Evolutionary conservation across 2,113 vertebrate genomes (phyloP).

Genomic region (Plotosus lineatus): DNA sequence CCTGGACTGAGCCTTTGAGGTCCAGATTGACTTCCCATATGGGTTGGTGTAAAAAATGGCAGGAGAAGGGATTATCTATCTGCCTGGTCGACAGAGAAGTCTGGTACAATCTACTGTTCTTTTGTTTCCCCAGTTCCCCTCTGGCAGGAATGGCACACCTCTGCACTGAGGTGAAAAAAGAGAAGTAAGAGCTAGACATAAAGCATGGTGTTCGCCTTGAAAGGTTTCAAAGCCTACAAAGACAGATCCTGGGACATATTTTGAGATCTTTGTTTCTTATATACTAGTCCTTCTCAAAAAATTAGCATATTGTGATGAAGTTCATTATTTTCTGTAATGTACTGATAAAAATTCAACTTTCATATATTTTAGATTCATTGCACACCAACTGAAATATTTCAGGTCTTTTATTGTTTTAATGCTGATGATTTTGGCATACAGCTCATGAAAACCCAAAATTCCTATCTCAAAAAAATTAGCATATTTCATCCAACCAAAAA

Average conservation of each 20-base stretch:
- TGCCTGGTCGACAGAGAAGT: slow-evolving; percentile 23
- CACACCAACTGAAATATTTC: no score
- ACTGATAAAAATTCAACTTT: no score
- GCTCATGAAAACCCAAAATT: no score
- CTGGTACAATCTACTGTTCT: slow-evolving; percentile 7
- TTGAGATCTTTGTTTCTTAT: not conserved
- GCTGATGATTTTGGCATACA: no score
- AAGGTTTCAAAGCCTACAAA: not conserved
- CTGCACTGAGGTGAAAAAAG: slow-evolving; percentile 11
- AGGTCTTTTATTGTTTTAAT: no score
- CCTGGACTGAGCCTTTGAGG: slow-evolving; percentile 2
- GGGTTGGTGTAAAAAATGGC: slow-evolving; percentile 36
- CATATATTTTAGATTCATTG: no score
- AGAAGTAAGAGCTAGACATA: slow-evolving; percentile 4
- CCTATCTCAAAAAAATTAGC: no score
- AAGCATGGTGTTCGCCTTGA: not conserved
- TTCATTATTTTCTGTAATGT: no score
- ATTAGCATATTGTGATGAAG: no score
- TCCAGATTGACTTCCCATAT: slow-evolving; percentile 25
- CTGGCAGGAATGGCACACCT: slow-evolving; percentile 32
- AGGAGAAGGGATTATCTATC: slow-evolving; percentile 1
- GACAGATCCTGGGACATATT: not conserved
- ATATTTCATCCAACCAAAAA: no score
- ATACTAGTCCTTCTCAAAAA: no score
- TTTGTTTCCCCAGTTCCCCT: slow-evolving; percentile 39